phyloP scores from a whole-genome alignment of 2,113 vertebrate genomes.

The Herpailurus yagouaroundi region DNA sequence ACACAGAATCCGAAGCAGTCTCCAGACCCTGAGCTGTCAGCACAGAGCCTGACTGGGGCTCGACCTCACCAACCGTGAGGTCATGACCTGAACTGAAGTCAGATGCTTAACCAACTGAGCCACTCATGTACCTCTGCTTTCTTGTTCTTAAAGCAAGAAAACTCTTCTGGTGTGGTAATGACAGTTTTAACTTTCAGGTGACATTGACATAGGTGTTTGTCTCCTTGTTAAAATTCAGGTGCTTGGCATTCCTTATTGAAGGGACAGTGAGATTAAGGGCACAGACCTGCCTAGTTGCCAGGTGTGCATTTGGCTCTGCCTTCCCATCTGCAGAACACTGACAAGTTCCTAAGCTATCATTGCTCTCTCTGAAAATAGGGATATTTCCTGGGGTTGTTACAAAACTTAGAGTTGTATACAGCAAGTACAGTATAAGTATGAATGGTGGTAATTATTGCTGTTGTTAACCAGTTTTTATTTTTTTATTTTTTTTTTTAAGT shows the following conservation, averaged over 20 bases:
- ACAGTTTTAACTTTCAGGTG: background rate
- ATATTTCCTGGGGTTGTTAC: background rate
- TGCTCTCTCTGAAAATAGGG: background rate
- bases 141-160: too few species aligned
- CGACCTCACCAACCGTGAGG: too few species aligned
- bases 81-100: too few species aligned
- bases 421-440: background rate
- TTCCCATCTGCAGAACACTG: background rate
- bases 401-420: background rate
- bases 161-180: background rate
- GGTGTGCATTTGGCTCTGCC: background rate
- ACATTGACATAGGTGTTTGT: background rate
- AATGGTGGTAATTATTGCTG: background rate
- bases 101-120: background rate
- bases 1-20: too few species aligned
- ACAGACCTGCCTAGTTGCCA: fast-evolving
- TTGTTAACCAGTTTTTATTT: too few species aligned
- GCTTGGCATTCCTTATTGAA: background rate
- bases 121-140: background rate
- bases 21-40: too few species aligned
- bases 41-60: too few species aligned
- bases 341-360: background rate
- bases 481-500: too few species aligned
- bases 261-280: background rate
- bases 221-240: background rate